These are phyloP conservation scores for Margaritifera margaritifera DNA, from an alignment of 2,888 invertebrate species.

Conservation along the genomic window DNA sequence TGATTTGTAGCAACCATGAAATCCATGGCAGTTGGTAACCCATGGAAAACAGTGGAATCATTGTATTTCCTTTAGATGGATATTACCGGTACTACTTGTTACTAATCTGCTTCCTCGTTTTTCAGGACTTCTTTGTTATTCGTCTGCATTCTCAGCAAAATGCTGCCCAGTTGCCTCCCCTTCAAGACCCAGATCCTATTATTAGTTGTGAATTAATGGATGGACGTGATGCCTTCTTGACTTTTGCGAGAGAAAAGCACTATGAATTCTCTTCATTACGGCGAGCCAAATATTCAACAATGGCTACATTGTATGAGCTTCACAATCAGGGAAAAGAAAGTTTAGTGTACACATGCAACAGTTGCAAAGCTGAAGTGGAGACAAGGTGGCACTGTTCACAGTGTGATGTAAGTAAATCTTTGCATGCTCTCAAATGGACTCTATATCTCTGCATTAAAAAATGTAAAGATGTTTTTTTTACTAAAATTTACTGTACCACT, in stretches of 20 bases:
- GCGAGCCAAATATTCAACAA: slow-evolving; percentile 94
- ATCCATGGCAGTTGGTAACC: too few species aligned
- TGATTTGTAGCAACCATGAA: too few species aligned
- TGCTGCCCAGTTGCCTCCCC: slow-evolving; percentile 89
- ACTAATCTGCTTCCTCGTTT: background rate
- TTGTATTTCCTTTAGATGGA: too few species aligned
- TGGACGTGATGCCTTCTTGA: slow-evolving; percentile 98
- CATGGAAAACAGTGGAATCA: too few species aligned
- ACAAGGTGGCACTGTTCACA: slow-evolving; percentile 94
- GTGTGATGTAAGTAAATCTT: slow-evolving; percentile 86
- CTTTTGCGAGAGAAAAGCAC: slow-evolving; percentile 97
- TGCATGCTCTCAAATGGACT: background rate
- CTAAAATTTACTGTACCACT: too few species aligned
- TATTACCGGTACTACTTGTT: too few species aligned
- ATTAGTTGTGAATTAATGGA: slow-evolving; percentile 99
- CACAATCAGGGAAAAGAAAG: slow-evolving; percentile 98
- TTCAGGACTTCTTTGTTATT: slow-evolving; percentile 95
- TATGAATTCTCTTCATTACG: slow-evolving; percentile 97
- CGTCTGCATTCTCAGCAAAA: slow-evolving; percentile 95
- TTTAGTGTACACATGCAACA: slow-evolving; percentile 99
- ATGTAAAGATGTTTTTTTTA: background rate
- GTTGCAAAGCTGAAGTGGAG: slow-evolving; percentile 94
- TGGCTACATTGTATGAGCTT: slow-evolving; percentile 97
- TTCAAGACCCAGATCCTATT: slow-evolving; percentile 96
- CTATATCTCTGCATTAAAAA: background rate